Evolutionary conservation across 2,888 invertebrate genomes (phyloP), one percentile per base, ranked within the genome.

Genomic region (Melieria omissa): DNA sequence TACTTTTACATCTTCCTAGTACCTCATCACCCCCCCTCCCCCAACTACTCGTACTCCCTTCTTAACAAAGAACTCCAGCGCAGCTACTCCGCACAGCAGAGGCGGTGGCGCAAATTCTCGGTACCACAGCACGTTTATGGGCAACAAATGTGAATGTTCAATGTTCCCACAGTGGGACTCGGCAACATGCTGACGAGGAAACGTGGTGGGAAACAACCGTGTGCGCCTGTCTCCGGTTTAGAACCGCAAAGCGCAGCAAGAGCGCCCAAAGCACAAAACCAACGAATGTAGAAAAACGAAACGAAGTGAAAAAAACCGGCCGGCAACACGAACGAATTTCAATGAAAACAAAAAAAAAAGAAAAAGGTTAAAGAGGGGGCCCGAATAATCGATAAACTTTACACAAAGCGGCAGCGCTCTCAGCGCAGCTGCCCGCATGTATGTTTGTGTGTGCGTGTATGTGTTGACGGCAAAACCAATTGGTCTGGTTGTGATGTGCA

Each of bases 281-380:
- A 16, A 44, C 4, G 49, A 49, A 49, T 8, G 4, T 9, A 42
- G 52, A 49, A 41, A 45, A 29, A 12, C 5, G n/a, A 55, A 64
- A 63, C 12, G 47, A 29, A 29, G 8, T 54, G 57, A 57, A 71
- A 57, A 57, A 55, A 71, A 65, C 66, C 65, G 71, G 71, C 72
- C 70, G 65, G 55, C 68, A 74, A 72, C 63, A 70, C 44, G 65
- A 73, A 71, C 72, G 66, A 74, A 75, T 46, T 54, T 67, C 57
- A 65, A 60, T 52, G 46, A 63, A 58, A 66, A 69, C 66, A 70
- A 47, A 70, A 52, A 58, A 62, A 67, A 47, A 65, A 62, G 29
- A 65, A 72, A 64, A 62, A 52, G 67, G 47, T 3, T 12, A 70
- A 3, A 68, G 61, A 29, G 29, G 29, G 29, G 29, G 29, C 5